Evolutionary conservation across 2,888 invertebrate species (phyloP), one percentile per base, ranked within the genome.

Genomic region (Petrolisthes manimaculis): DNA sequence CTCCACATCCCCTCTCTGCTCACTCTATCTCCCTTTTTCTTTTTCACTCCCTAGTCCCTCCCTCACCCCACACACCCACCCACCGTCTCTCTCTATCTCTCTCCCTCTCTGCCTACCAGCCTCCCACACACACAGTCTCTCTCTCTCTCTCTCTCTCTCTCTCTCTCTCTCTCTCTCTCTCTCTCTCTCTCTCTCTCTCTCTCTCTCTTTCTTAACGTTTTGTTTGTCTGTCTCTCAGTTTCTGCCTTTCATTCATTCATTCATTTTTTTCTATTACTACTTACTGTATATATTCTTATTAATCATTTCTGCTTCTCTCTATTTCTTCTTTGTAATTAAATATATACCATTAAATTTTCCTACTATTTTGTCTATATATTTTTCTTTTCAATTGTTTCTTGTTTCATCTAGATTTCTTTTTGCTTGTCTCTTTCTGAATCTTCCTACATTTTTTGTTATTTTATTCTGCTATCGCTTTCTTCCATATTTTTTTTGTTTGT

Each of bases 111-210:
- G 2, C n/a, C n/a, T n/a, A n/a, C n/a, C n/a, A n/a, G n/a, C n/a
- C n/a, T n/a, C n/a, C n/a, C n/a, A n/a, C n/a, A n/a, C n/a, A n/a
- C n/a, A n/a, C n/a, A n/a, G n/a, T 75, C 5, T 4, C 12, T 75
- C 75, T 24, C 8, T 14, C 24, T 8, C 74, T 74, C 24, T n/a
- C 12, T 74, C 8, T 74, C 74, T 14, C n/a, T 74, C 83, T 71
- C 71, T 83, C 83, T 83, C 83, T 71, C 69, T 71, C 82, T 83
- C 53, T 69, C 82, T 83, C 69, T 69, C 67, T 81, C 81, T 61
- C 14, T 79, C 78, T 51, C 78, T 8, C 51, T 51, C 51, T 51
- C 78, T 78, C 37, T 51, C 9, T 37, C 78, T 78, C 78, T 37
- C 24, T 51, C 78, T 78, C 51, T 21, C 51, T 37, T 37, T 61